Conservation (phyloP, 2,113 vertebrate species). For the Rallus limicola region DNA sequence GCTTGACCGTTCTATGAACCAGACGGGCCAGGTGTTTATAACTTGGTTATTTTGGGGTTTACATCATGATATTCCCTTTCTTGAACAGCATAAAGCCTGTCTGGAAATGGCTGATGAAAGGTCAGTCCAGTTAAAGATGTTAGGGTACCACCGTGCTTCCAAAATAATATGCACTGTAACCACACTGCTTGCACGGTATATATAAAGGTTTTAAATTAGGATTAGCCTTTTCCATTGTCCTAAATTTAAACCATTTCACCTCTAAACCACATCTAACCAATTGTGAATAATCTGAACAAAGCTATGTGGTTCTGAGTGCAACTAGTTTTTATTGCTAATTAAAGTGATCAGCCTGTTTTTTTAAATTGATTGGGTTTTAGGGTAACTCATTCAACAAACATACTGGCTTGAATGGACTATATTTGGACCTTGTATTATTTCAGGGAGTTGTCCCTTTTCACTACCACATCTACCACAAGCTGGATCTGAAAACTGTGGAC, state of each 20-base stretch:
- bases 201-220: neutral
- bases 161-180: neutral
- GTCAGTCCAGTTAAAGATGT: neutral
- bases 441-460: neutral
- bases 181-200: neutral
- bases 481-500: neutral
- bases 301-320: neutral
- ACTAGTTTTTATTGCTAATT: neutral
- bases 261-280: neutral
- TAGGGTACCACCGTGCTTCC: neutral
- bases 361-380: neutral
- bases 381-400: neutral
- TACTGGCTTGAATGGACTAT: neutral
- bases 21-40: neutral
- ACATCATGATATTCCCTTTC: neutral
- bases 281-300: neutral
- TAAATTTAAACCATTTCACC: neutral
- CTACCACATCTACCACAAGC: neutral
- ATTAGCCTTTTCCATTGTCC: neutral
- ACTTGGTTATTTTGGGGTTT: neutral
- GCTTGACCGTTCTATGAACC: neutral
- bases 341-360: neutral
- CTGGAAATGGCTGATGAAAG: neutral
- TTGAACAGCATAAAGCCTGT: neutral
- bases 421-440: neutral